phyloP scores from a whole-genome alignment of 1,140 invertebrate genomes.

The Drosophila sproati region DNA sequence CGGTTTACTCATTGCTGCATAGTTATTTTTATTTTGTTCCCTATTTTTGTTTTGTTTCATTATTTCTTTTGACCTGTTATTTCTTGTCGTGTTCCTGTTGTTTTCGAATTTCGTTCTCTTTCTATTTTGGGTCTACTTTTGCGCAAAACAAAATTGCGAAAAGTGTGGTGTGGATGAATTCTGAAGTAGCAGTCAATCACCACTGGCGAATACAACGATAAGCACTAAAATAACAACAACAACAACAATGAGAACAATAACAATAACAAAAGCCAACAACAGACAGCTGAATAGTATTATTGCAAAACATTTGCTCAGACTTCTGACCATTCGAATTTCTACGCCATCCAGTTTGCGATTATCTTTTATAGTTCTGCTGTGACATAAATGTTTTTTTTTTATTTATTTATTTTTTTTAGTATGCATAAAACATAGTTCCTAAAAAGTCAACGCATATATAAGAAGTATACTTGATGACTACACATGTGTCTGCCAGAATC shows the following conservation, averaged over 20 bases:
- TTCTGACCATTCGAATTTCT: neutral
- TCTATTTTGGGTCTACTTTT: slow-evolving; percentile 26
- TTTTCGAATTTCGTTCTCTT: slow-evolving; percentile 12
- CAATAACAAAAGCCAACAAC: slow-evolving; percentile 1
- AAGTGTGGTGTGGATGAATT: slow-evolving; percentile 7
- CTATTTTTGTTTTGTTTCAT: slow-evolving; percentile 1
- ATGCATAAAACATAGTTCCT: neutral
- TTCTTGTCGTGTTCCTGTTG: slow-evolving; percentile 26
- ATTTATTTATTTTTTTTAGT: neutral
- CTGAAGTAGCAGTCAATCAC: neutral
- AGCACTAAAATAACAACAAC: neutral
- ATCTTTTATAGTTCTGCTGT: slow-evolving; percentile 9
- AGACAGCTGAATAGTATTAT: slow-evolving; percentile 6
- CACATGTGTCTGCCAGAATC: neutral
- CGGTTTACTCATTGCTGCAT: slow-evolving; percentile 44
- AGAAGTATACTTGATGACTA: neutral
- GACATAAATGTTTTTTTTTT: neutral
- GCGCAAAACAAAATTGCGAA: slow-evolving; percentile 50
- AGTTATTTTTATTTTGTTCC: slow-evolving; percentile 41
- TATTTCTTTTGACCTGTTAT: slow-evolving; percentile 2
- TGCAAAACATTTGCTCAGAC: slow-evolving; percentile 5
- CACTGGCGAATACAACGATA: slow-evolving; percentile 44
- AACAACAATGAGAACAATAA: neutral
- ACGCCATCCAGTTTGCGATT: slow-evolving; percentile 4
- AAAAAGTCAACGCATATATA: slow-evolving; percentile 13